A percentile compares a stretch with the other conserved stretches of the same genome.
Evolutionary conservation across 2,113 vertebrate species (phyloP).

Genomic region (human): GRCh38 chr17:5397501-5398000

Average conservation of each 20-base stretch:
- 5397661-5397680: neutral
- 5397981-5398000: no score
- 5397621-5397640: neutral
- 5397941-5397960: no score
- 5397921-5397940: no score
- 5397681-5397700: neutral
- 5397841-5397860: neutral
- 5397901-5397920: neutral
- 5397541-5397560: neutral
- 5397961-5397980: no score
- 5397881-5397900: neutral
- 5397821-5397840: slow-evolving; percentile 6
- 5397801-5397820: neutral
- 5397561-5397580: neutral
- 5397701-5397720: neutral
- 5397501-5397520: neutral
- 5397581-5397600: neutral
- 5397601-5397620: neutral
- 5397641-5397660: neutral
- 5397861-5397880: no score
- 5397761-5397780: neutral
- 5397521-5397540: neutral
- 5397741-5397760: neutral
- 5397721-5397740: neutral
- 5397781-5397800: neutral